phyloP scores from a whole-genome alignment of 2,888 invertebrate species.

The Patella pellucida region DNA sequence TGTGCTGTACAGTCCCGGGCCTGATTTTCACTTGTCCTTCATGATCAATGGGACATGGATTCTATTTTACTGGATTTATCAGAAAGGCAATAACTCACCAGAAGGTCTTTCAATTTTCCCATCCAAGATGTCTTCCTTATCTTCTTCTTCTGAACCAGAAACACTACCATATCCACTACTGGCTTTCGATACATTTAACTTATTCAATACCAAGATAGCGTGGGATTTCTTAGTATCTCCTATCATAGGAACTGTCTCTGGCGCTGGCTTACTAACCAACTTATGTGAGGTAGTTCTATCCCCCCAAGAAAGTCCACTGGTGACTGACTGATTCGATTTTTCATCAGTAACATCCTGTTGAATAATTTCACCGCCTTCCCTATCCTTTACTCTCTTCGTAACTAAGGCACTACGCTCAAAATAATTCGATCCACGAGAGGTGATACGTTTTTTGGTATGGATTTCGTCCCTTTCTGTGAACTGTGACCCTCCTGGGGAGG shows the following conservation, averaged over 20 bases:
- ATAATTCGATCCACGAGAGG: conserved; percentile 59
- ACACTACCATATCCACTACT: conserved; percentile 48
- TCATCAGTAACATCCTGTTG: conserved; percentile 53
- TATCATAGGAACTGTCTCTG: conserved; percentile 16
- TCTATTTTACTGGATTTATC: too few relatives aligned
- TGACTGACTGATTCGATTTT: conserved; percentile 53
- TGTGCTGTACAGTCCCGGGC: too few relatives aligned
- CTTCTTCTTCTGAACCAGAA: conserved; percentile 46
- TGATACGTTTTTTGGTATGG: conserved; percentile 52
- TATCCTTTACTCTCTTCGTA: conserved; percentile 40
- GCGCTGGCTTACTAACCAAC: neutral
- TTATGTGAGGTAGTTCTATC: conserved; percentile 30
- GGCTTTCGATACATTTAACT: conserved; percentile 43
- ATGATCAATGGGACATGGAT: too few relatives aligned
- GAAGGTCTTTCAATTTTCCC: conserved; percentile 35
- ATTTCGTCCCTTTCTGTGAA: conserved; percentile 54
- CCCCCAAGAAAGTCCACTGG: conserved; percentile 55
- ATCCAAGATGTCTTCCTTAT: conserved; percentile 22
- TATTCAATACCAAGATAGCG: conserved; percentile 21
- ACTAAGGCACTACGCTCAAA: conserved; percentile 49
- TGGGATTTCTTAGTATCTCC: conserved; percentile 18
- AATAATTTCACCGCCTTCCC: conserved; percentile 49
- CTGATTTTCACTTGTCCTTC: too few relatives aligned
- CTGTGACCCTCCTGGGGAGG: conserved; percentile 50
- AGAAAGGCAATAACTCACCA: conserved; percentile 33